phyloP scores from a whole-genome alignment of 2,797 vertebrate species.

The Pampus argenteus region DNA sequence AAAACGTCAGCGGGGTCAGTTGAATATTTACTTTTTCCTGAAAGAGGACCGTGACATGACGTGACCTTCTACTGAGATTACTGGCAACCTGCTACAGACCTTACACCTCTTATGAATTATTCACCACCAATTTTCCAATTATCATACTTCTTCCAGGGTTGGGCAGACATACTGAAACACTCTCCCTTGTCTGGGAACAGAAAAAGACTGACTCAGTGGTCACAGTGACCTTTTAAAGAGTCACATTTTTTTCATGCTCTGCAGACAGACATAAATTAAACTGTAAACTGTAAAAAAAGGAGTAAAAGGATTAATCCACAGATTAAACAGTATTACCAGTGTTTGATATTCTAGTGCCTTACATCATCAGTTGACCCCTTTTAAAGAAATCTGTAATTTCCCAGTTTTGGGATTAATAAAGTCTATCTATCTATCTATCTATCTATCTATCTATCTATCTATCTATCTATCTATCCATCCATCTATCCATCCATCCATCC shows the following conservation, averaged over 20 bases:
- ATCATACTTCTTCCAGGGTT: slow-evolving; percentile 55
- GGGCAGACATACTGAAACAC: slow-evolving; percentile 35
- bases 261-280: neutral
- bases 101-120: slow-evolving; percentile 65
- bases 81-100: slow-evolving; percentile 38
- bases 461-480: too few species aligned
- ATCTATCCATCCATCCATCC: too few species aligned
- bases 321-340: slow-evolving; percentile 24
- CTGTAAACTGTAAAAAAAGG: slow-evolving; percentile 17
- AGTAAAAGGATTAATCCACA: slow-evolving; percentile 15
- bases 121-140: slow-evolving; percentile 61
- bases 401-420: too few species aligned
- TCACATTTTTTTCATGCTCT: neutral
- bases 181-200: slow-evolving; percentile 18
- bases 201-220: slow-evolving; percentile 21
- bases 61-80: slow-evolving; percentile 48
- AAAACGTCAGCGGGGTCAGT: neutral
- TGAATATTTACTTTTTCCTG: slow-evolving; percentile 28
- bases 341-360: neutral
- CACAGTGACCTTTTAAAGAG: slow-evolving; percentile 50
- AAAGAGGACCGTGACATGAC: neutral
- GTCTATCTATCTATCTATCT: too few species aligned
- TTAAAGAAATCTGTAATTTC: too few species aligned
- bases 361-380: too few species aligned
- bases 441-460: too few species aligned